Evolutionary conservation across 2,113 vertebrate genomes (phyloP).

Genomic region (Trinectes maculatus): DNA sequence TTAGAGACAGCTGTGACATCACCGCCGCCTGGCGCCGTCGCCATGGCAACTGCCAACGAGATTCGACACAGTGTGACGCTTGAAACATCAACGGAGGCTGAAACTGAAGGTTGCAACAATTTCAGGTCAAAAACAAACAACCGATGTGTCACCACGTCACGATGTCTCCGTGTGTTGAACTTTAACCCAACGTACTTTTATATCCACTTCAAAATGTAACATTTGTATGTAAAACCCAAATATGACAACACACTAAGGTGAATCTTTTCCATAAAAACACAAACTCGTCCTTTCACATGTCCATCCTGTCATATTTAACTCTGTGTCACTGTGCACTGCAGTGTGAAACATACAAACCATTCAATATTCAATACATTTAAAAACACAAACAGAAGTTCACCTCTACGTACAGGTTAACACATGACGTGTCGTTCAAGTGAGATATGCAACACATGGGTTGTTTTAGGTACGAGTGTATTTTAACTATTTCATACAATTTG

Average conservation of each 20-base stretch:
- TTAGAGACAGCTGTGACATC: conserved; percentile 22
- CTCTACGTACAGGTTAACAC: neutral
- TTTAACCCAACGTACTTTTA: conserved; percentile 16
- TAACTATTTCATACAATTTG: conserved; percentile 6
- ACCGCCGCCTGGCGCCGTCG: too few relatives aligned
- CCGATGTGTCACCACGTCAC: neutral
- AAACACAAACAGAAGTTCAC: too few relatives aligned
- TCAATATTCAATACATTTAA: neutral
- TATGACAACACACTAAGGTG: too few relatives aligned
- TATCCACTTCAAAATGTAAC: conserved; percentile 25
- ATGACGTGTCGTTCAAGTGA: conserved; percentile 13
- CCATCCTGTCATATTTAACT: too few relatives aligned
- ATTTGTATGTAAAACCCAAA: conserved; percentile 33
- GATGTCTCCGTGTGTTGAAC: too few relatives aligned
- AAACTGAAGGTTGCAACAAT: neutral
- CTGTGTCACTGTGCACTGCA: too few relatives aligned
- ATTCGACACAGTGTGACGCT: neutral
- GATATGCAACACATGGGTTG: neutral
- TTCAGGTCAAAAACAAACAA: conserved; percentile 5
- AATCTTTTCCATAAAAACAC: neutral
- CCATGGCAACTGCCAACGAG: too few relatives aligned
- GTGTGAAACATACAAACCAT: too few relatives aligned
- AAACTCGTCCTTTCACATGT: too few relatives aligned
- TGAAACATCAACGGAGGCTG: conserved; percentile 13
- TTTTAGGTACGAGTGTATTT: conserved; percentile 5